Percentiles rank a stretch among this genome's conserved stretches.
phyloP scores from a whole-genome alignment of 2,113 vertebrate genomes.

The Delphinapterus leucas region DNA sequence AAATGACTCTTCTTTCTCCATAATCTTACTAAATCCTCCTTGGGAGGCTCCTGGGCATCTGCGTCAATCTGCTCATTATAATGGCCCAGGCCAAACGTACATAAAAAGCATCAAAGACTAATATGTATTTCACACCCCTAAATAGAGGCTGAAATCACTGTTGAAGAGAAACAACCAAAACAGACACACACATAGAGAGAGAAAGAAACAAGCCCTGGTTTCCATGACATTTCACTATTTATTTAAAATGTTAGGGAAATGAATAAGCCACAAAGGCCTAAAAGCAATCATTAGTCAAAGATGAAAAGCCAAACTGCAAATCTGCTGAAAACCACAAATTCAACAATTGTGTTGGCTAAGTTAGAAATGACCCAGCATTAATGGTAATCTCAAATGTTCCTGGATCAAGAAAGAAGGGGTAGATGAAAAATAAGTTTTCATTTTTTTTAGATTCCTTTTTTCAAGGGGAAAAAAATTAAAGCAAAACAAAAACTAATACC shows the following conservation, averaged over 20 bases:
- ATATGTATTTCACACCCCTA: constrained; percentile 33
- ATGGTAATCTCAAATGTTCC: constrained; percentile 76
- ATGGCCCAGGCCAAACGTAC: not conserved
- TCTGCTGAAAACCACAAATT: constrained; percentile 73
- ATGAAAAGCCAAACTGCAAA: constrained; percentile 69
- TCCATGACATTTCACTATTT: constrained; percentile 77
- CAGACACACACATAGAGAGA: constrained; percentile 1
- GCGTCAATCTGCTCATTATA: not conserved
- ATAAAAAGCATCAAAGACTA: constrained; percentile 9
- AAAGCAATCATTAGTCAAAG: constrained; percentile 73
- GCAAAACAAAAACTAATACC: constrained; percentile 53
- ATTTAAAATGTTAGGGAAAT: constrained; percentile 73
- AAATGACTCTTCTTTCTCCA: not conserved
- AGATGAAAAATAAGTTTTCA: constrained; percentile 64
- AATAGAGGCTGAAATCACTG: constrained; percentile 53
- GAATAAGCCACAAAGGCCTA: constrained; percentile 65
- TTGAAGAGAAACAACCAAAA: constrained; percentile 64
- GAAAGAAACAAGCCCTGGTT: constrained; percentile 63
- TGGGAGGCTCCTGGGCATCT: not conserved
- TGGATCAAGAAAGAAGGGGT: constrained; percentile 53
- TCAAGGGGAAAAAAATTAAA: constrained; percentile 19
- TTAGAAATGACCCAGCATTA: constrained; percentile 57
- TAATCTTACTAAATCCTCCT: not conserved
- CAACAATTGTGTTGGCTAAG: constrained; percentile 64
- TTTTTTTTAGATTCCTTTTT: constrained; percentile 61